Evolutionary conservation across 2,888 invertebrate species (phyloP), one percentile per base, ranked within the genome.

Genomic region (Drepanosiphum platanoidis): DNA sequence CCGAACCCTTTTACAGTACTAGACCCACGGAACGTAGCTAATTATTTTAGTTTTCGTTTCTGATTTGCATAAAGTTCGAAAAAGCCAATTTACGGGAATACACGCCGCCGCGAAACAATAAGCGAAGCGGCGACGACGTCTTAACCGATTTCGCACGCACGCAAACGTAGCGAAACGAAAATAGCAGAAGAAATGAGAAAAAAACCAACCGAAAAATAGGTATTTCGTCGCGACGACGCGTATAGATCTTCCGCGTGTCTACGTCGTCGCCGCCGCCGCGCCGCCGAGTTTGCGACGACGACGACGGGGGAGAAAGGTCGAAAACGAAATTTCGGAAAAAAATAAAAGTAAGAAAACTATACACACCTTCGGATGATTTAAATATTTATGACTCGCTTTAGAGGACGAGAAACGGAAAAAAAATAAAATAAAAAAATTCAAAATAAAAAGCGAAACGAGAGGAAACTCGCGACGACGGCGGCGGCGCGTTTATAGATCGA

Each of bases 341-440:
- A 39, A 42, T 30, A 22, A 74, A 11, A 32, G 32, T 3, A 32
- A 74, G 34, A 74, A 32, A 58, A 42, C 42, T 42, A 42, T 72
- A n/a, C 18, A 22, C 22, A 52, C 22, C 18, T 18, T 15, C n/a
- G 13, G 9, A 34, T 18, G 9, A 30, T 58, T 52, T 52, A 75
- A 75, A 75, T 75, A 75, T 75, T 75, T 75, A 75, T 52, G 74
- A 58, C 32, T 34, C 32, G 52, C 22, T 75, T 75, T 27, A n/a
- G n/a, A n/a, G n/a, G n/a, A 27, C 61, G 61, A 22, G 18, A 5
- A 0, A 18, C 1, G 18, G 18, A 52, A 32, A 32, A 32, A 46
- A 74, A 46, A 74, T 22, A 71, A 39, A 71, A 27, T n/a, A n/a
- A n/a, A n/a, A n/a, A n/a, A n/a, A n/a, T n/a, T n/a, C n/a, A 46